Conservation (phyloP, 2,797 vertebrate species). For the Crax fasciolata region DNA sequence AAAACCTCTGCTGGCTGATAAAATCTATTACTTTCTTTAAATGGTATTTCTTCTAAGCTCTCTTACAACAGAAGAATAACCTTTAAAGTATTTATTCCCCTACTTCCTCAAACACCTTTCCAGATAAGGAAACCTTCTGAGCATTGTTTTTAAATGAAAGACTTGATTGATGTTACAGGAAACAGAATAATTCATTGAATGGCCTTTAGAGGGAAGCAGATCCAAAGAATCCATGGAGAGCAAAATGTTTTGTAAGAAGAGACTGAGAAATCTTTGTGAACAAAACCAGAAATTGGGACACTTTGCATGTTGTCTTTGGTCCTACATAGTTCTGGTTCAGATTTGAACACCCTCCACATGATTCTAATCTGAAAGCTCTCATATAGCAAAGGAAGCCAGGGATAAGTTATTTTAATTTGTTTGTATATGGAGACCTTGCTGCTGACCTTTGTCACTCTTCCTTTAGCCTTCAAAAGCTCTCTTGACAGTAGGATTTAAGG, state of each 20-base stretch:
- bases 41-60: neutral
- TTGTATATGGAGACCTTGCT: neutral
- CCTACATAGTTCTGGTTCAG: neutral
- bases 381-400: neutral
- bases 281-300: neutral
- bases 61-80: neutral
- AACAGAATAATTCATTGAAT: neutral
- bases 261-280: neutral
- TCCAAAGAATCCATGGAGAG: conserved; percentile 24
- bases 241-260: neutral
- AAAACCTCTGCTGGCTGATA: conserved; percentile 1
- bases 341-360: neutral
- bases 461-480: neutral
- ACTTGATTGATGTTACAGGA: neutral
- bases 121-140: neutral
- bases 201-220: conserved; percentile 80
- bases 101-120: neutral
- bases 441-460: neutral
- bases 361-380: neutral
- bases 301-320: neutral
- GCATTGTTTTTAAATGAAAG: neutral
- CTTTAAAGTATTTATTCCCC: neutral
- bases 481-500: neutral
- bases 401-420: neutral
- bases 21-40: neutral